A percentile compares a stretch with the other conserved stretches of the same genome.
Conservation (phyloP, 2,113 vertebrate genomes). For the Triplophysa siluroides region DNA sequence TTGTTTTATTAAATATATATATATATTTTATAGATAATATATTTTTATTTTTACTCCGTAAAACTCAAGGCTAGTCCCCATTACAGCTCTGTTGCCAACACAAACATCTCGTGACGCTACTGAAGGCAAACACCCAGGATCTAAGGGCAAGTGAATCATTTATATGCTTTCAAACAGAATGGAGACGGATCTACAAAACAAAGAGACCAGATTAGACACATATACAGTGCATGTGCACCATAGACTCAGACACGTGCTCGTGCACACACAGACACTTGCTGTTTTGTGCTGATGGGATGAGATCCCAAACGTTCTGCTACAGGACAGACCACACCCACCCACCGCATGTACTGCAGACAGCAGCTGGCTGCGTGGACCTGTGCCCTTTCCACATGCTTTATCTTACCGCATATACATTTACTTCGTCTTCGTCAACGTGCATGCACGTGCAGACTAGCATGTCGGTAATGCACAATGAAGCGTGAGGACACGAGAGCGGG, state of each 20-base stretch:
- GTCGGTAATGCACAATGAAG: constrained; percentile 52
- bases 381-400: not conserved
- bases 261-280: constrained; percentile 27
- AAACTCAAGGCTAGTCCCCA: not conserved
- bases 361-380: constrained; percentile 17
- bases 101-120: not conserved
- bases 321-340: constrained; percentile 33
- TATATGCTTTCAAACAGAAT: not conserved
- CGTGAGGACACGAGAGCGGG: constrained; percentile 20
- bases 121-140: not conserved
- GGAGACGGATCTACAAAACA: not conserved
- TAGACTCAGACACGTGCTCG: constrained; percentile 3
- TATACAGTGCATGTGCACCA: constrained; percentile 25
- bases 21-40: no score
- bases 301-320: constrained; percentile 22
- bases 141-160: constrained; percentile 1
- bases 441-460: not conserved
- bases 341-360: constrained; percentile 22
- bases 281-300: constrained; percentile 64
- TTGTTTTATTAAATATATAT: not conserved
- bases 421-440: constrained; percentile 28
- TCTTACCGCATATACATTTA: constrained; percentile 10
- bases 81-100: not conserved
- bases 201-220: constrained; percentile 17
- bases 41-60: no score